Evolutionary conservation across 35 echinoderm and acorn worm genomes (phyloP).

Genomic region (Lytechinus pictus): DNA sequence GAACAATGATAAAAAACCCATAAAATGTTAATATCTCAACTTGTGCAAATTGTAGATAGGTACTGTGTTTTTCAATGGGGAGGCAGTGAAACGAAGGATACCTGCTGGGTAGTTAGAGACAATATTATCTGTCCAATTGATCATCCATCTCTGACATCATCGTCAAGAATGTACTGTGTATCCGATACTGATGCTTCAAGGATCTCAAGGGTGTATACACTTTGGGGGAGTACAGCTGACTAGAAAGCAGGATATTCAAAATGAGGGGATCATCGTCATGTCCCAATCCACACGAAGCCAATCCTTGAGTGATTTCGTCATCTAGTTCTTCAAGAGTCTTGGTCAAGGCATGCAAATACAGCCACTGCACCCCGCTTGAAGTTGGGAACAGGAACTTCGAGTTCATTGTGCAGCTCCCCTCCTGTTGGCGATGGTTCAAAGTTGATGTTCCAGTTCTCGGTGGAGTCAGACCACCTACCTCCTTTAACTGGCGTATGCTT

Average conservation of each 20-base stretch:
- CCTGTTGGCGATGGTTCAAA: slow-evolving; percentile 32
- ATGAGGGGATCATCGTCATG: not conserved
- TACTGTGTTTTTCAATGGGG: too few relatives aligned
- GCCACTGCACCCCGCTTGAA: slow-evolving; percentile 58
- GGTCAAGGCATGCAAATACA: slow-evolving; percentile 55
- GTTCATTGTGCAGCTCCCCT: not conserved
- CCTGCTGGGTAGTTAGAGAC: too few relatives aligned
- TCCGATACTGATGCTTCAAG: too few relatives aligned
- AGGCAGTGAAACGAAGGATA: too few relatives aligned
- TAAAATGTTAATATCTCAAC: too few relatives aligned
- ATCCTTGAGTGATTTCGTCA: not conserved
- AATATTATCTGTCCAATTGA: too few relatives aligned
- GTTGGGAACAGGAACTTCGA: slow-evolving; percentile 50
- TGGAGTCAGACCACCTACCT: not conserved
- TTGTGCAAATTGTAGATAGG: too few relatives aligned
- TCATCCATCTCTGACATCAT: too few relatives aligned
- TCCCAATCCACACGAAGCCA: not conserved
- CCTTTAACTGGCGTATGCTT: slow-evolving; percentile 63
- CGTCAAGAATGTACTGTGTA: too few relatives aligned
- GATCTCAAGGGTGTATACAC: too few relatives aligned
- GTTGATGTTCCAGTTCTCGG: not conserved
- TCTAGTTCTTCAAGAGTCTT: slow-evolving; percentile 65
- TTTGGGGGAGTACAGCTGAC: too few relatives aligned
- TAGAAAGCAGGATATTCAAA: not conserved
- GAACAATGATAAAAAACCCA: too few relatives aligned